These are phyloP conservation scores for Madoqua kirkii DNA, from an alignment of 2,113 vertebrate genomes.

Conservation along the genomic window DNA sequence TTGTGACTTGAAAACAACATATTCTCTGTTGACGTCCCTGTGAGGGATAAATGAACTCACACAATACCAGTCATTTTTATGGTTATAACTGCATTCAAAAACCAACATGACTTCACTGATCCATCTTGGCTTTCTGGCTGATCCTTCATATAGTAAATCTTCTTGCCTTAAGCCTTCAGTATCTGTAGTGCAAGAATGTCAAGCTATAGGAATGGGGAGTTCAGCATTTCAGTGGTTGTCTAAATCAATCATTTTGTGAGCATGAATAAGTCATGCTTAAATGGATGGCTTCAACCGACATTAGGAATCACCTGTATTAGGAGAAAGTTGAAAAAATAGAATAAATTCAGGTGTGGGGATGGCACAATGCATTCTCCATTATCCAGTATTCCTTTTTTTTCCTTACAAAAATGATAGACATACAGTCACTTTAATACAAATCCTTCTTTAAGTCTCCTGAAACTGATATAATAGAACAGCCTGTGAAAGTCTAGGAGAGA, in stretches of 20 bases:
- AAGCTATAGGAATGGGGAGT: background rate
- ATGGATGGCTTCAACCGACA: constrained; percentile 10
- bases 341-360: constrained; percentile 42
- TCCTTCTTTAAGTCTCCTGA: constrained; percentile 61
- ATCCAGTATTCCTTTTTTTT: constrained; percentile 23
- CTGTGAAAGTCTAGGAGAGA: constrained; percentile 63
- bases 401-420: constrained; percentile 57
- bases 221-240: constrained; percentile 25
- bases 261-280: constrained; percentile 31
- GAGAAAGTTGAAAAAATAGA: constrained; percentile 31
- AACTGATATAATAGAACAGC: constrained; percentile 65
- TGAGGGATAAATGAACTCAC: background rate
- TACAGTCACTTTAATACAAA: constrained; percentile 57
- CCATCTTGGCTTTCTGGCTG: background rate
- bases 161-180: background rate
- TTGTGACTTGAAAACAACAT: background rate
- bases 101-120: constrained; percentile 6
- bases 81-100: constrained; percentile 6
- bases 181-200: background rate
- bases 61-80: background rate
- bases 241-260: constrained; percentile 43
- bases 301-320: constrained; percentile 51
- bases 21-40: background rate
- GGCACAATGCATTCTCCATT: constrained; percentile 20
- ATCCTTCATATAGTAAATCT: background rate